Conservation (phyloP, 2,888 invertebrate species). For the Bombyx huttoni region DNA sequence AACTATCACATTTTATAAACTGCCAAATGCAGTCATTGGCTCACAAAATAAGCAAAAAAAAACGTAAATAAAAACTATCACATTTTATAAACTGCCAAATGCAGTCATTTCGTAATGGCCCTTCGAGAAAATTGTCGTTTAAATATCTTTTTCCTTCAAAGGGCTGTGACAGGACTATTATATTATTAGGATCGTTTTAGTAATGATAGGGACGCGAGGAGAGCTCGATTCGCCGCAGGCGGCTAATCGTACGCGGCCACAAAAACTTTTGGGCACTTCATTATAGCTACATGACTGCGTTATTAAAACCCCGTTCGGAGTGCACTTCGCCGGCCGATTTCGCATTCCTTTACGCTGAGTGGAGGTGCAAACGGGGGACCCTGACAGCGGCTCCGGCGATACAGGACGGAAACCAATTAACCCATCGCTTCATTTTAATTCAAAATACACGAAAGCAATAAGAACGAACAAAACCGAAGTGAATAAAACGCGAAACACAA, state of each 20-base stretch:
- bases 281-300: conserved; percentile 36
- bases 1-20: conserved; percentile 46
- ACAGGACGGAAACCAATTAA: conserved; percentile 38
- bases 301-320: conserved; percentile 15
- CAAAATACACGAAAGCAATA: conserved; percentile 15
- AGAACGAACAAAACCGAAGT: conserved; percentile 12
- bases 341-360: conserved; percentile 44
- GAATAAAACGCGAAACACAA: conserved; percentile 12
- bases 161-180: conserved; percentile 69
- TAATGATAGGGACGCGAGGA: conserved; percentile 55
- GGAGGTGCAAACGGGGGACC: conserved; percentile 12
- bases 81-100: conserved; percentile 57
- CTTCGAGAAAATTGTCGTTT: conserved; percentile 60
- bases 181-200: conserved; percentile 68
- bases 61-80: conserved; percentile 40
- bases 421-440: conserved; percentile 26
- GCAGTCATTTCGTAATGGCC: conserved; percentile 45
- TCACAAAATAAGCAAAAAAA: too few relatives aligned
- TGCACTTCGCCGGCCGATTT: conserved; percentile 31
- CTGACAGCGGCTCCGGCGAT: conserved; percentile 17
- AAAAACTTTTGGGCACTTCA: conserved; percentile 61
- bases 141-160: conserved; percentile 43
- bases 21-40: conserved; percentile 53
- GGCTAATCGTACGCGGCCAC: conserved; percentile 20
- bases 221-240: background rate